These are phyloP conservation scores for Saguinus imperator DNA, from an alignment of 2,113 vertebrate genomes.

Conservation along the genomic window DNA sequence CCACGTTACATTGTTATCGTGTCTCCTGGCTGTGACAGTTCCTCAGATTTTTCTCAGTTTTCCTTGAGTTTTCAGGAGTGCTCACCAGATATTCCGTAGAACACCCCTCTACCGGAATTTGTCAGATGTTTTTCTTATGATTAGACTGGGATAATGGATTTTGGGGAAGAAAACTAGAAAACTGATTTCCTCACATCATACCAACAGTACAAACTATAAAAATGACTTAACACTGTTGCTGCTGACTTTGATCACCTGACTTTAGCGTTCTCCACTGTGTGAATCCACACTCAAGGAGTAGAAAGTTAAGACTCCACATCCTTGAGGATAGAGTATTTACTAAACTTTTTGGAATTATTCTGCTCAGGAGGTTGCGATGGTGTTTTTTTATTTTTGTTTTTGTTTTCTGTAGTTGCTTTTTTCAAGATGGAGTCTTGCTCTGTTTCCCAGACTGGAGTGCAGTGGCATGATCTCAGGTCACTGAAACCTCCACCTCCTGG, in stretches of 20 bases:
- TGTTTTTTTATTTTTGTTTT: background rate
- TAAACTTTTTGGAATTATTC: background rate
- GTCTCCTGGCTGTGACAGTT: background rate
- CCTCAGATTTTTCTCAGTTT: constrained; percentile 11
- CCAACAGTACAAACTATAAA: background rate
- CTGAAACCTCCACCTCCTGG: too few relatives aligned
- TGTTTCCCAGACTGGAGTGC: too few relatives aligned
- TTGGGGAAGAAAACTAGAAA: background rate
- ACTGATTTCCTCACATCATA: background rate
- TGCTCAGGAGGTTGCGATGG: background rate
- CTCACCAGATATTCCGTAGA: background rate
- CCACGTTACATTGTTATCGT: background rate
- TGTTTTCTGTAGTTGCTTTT: too few relatives aligned
- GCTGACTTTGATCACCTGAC: background rate
- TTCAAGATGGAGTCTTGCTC: too few relatives aligned
- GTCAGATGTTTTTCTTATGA: background rate
- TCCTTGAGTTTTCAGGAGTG: background rate
- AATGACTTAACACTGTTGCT: background rate
- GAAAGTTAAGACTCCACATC: background rate
- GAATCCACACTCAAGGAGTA: background rate
- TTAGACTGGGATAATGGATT: background rate
- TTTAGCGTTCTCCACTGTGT: background rate
- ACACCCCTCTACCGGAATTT: background rate
- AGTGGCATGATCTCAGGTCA: too few relatives aligned
- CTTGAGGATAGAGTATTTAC: background rate